Evolutionary conservation across 2,113 vertebrate species (phyloP), one percentile per base, ranked within the genome.

Genomic region (Tragelaphus imberbis): DNA sequence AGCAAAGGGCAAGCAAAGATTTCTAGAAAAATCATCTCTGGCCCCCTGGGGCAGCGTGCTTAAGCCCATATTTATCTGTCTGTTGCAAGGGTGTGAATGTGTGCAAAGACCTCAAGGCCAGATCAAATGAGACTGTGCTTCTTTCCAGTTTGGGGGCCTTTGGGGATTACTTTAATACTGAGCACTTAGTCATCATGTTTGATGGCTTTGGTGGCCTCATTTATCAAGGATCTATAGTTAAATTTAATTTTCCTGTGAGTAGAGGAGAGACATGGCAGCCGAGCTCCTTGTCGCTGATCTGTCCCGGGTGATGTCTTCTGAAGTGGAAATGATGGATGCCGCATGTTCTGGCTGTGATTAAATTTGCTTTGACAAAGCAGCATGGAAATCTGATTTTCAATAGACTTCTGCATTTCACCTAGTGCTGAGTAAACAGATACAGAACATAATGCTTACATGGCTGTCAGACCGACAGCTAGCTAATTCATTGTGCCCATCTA

Each of bases 341-440:
- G 97, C 98, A 98, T 98, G 98, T 98, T 99, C 98, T 97, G 97
- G 97, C 98, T 98, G 98, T 99, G 99, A 99, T 99, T 99, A 99
- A 99, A 99, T 99, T 98, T 99, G 98, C 98, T 99, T 99, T 99
- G 98, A 99, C 98, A 99, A 99, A 99, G 98, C 98, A 98, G 98
- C 98, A 98, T 98, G 98, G 98, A 99, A 98, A 99, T 99, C 98
- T 98, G 99, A 99, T 99, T 99, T 99, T 98, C 98, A 98, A 98
- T 98, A 99, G 98, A 98, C 98, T 98, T 98, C 97, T 98, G 98
- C 98, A 98, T 99, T 98, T 98, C 96, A 98, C 98, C 98, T 88
- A 98, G 98, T 99, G 98, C 99, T 99, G 99, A 99, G 98, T 98
- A 99, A 99, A 99, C 99, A 99, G 98, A 99, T 98, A 98, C 98